Evolutionary conservation across 1,140 invertebrate species (phyloP).

Genomic region (Lepidurus apus): DNA sequence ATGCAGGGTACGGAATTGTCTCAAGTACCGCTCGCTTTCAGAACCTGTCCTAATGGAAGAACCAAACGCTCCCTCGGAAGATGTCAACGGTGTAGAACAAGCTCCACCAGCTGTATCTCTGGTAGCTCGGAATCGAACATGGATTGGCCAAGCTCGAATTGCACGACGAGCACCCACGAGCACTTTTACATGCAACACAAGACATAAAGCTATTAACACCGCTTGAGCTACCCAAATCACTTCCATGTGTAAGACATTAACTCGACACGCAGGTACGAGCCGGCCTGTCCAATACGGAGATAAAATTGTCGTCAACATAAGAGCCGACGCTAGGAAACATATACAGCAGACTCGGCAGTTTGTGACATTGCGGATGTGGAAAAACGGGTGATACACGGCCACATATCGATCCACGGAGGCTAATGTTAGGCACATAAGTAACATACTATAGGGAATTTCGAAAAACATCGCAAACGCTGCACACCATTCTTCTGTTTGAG

Average conservation of each 20-base stretch:
- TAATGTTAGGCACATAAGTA: neutral
- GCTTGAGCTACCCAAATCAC: neutral
- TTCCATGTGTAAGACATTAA: neutral
- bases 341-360: neutral
- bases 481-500: neutral
- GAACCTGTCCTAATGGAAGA: neutral
- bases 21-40: neutral
- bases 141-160: neutral
- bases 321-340: neutral
- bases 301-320: neutral
- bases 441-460: neutral
- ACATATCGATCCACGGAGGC: neutral
- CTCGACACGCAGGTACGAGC: neutral
- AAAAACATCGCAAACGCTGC: neutral
- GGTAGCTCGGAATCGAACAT: neutral
- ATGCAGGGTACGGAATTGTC: neutral
- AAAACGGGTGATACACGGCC: neutral
- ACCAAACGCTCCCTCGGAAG: neutral
- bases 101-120: neutral
- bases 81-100: neutral
- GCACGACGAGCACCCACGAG: neutral
- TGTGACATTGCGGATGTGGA: neutral
- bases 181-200: neutral
- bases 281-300: neutral
- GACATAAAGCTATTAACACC: neutral